phyloP scores from a whole-genome alignment of 2,888 invertebrate genomes.

The Folsomia candida region DNA sequence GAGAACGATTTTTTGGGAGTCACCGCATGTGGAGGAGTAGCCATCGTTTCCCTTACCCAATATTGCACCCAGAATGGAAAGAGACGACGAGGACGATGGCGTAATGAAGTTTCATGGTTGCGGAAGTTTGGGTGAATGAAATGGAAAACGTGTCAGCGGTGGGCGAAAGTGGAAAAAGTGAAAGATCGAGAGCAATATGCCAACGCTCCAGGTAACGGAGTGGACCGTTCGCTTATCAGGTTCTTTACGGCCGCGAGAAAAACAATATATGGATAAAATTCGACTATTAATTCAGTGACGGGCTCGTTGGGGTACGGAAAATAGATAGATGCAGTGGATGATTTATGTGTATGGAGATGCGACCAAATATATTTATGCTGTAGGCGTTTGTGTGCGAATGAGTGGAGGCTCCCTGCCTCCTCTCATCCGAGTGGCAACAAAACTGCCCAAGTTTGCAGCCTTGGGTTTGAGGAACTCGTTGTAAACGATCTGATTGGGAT shows the following conservation, averaged over 20 bases:
- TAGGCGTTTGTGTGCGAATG: too few species aligned
- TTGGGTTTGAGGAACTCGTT: too few species aligned
- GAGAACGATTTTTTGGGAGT: neutral
- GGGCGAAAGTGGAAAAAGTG: neutral
- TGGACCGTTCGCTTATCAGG: too few species aligned
- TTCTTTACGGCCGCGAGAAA: too few species aligned
- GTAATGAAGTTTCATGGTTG: neutral
- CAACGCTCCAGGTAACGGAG: neutral
- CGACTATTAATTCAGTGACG: too few species aligned
- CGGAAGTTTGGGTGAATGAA: too few species aligned
- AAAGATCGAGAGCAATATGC: neutral
- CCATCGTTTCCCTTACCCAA: neutral
- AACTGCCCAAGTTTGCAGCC: too few species aligned
- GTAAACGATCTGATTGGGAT: slow-evolving; percentile 1
- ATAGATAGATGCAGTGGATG: neutral
- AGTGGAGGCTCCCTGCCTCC: neutral
- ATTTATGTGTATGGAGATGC: too few species aligned
- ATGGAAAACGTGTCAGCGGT: neutral
- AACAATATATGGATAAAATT: too few species aligned
- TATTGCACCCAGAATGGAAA: neutral
- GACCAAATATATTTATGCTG: neutral
- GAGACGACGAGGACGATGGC: neutral
- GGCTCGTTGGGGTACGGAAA: neutral
- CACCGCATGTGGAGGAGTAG: too few species aligned
- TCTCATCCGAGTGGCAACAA: neutral